These are phyloP conservation scores for Tetranychus truncatus DNA, from an alignment of 2,888 invertebrate species.

Conservation along the genomic window DNA sequence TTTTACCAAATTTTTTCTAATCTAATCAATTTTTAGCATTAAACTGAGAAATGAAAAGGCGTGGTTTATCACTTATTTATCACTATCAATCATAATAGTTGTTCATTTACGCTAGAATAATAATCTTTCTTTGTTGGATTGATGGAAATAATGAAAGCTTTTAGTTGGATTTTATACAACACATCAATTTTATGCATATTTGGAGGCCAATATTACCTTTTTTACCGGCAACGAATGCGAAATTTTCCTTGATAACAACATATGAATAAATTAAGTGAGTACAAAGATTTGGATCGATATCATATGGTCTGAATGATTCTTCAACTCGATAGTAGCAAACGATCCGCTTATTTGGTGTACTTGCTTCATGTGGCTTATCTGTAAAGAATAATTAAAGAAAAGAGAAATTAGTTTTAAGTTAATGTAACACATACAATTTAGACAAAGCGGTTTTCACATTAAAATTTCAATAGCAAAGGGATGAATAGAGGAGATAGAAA, in stretches of 20 bases:
- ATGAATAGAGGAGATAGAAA: neutral
- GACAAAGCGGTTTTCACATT: no score
- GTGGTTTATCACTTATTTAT: no score
- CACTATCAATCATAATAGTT: no score
- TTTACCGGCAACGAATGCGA: conserved; percentile 21
- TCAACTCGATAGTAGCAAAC: conserved; percentile 22
- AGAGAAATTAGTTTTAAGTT: neutral
- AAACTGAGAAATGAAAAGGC: no score
- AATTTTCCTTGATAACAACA: conserved; percentile 21
- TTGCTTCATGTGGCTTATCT: conserved; percentile 1
- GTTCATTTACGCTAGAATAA: no score
- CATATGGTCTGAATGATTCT: conserved; percentile 20
- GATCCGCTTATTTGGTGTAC: conserved; percentile 17
- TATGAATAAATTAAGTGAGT: conserved; percentile 23
- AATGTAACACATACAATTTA: neutral
- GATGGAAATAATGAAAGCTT: no score
- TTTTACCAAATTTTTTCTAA: no score
- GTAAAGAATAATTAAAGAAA: conserved; percentile 1
- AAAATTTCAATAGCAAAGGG: no score
- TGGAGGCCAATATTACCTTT: conserved; percentile 17
- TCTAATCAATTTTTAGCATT: no score
- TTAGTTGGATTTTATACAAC: no score
- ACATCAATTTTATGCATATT: no score
- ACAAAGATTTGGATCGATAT: conserved; percentile 23
- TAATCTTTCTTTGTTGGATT: no score